These are phyloP conservation scores for Monochamus alternatus DNA, from an alignment of 2,888 invertebrate species.

Conservation along the genomic window DNA sequence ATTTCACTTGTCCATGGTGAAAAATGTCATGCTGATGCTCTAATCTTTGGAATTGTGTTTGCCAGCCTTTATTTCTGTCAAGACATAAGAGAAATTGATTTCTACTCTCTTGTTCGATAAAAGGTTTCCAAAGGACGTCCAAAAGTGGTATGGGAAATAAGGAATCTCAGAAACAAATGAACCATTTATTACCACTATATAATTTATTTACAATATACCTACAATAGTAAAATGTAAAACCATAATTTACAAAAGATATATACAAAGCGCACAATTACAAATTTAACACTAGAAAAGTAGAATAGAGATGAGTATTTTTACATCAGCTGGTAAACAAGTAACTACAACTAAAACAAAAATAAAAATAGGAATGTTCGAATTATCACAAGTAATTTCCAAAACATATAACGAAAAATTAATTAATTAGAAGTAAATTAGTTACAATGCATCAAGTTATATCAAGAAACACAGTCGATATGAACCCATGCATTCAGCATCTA, in stretches of 20 bases:
- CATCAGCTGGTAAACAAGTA: constrained; percentile 31
- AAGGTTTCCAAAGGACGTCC: no score
- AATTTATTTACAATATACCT: constrained; percentile 33
- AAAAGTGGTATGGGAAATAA: not conserved
- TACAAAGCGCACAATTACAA: constrained; percentile 17
- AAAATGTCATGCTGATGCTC: no score
- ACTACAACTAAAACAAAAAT: constrained; percentile 24
- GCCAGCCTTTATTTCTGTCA: no score
- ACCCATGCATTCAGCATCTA: constrained; percentile 14
- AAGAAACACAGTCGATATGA: constrained; percentile 7
- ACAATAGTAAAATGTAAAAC: constrained; percentile 28
- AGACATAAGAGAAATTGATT: no score
- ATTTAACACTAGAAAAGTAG: constrained; percentile 16
- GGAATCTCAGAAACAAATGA: not conserved
- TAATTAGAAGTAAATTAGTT: constrained; percentile 24
- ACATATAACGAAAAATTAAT: constrained; percentile 2
- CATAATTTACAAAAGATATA: constrained; percentile 33
- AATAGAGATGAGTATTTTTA: constrained; percentile 31
- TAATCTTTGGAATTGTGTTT: no score
- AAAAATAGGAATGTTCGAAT: constrained; percentile 20
- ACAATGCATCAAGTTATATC: constrained; percentile 17
- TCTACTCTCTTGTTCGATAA: no score
- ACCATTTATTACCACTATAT: constrained; percentile 12
- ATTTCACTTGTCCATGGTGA: no score
- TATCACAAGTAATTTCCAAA: constrained; percentile 29